Percentiles rank a stretch among this genome's conserved stretches.
phyloP scores from a whole-genome alignment of 2,113 vertebrate species.

The Albula glossodonta region DNA sequence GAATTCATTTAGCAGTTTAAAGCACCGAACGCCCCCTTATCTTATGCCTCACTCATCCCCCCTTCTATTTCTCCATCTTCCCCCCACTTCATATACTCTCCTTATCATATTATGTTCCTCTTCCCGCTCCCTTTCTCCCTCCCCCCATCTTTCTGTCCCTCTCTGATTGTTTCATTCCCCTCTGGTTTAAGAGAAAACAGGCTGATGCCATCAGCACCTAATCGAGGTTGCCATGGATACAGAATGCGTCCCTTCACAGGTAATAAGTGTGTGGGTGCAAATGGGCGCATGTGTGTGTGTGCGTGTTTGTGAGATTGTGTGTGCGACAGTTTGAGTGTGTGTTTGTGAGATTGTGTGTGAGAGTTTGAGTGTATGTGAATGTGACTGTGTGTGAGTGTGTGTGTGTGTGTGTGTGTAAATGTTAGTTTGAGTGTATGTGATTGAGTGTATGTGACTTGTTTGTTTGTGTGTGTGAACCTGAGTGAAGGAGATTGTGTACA shows the following conservation, averaged over 20 bases:
- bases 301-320: conserved; percentile 22
- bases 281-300: background rate
- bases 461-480: background rate
- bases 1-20: conserved; percentile 24
- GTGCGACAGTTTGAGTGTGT: background rate
- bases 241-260: conserved; percentile 16
- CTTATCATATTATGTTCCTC: background rate
- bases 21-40: background rate
- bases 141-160: background rate
- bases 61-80: background rate
- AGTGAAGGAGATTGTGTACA: background rate
- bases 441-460: background rate
- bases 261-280: background rate
- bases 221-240: conserved; percentile 23
- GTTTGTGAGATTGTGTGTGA: background rate
- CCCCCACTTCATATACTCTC: background rate
- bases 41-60: background rate
- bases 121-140: background rate
- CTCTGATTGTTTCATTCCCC: background rate
- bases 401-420: too few species aligned
- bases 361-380: background rate
- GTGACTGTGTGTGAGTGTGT: too few species aligned
- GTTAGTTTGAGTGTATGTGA: too few species aligned
- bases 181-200: background rate
- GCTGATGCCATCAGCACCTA: background rate